Evolutionary conservation across 1,140 invertebrate genomes (phyloP).

Genomic region (Papilio dardanus): DNA sequence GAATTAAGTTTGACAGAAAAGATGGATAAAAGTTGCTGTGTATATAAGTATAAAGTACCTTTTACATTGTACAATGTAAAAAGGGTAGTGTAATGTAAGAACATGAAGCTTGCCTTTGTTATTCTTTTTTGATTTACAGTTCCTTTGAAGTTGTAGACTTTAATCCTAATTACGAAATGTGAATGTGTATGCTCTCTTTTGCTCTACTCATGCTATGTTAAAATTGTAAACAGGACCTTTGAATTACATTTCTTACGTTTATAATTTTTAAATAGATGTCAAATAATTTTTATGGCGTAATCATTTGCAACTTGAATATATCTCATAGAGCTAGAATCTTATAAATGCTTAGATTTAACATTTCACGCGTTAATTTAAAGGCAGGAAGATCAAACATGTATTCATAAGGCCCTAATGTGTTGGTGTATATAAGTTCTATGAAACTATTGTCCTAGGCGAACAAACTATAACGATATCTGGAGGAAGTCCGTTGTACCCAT

Average conservation of each 20-base stretch:
- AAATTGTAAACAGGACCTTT: neutral
- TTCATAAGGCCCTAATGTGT: neutral
- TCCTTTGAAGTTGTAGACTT: conserved; percentile 1
- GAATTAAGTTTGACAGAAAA: neutral
- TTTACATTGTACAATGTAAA: neutral
- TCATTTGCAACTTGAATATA: no score
- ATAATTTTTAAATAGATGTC: neutral
- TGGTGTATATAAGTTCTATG: neutral
- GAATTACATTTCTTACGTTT: no score
- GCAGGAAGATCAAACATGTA: no score
- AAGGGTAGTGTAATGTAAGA: neutral
- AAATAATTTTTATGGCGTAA: no score
- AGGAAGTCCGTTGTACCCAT: neutral
- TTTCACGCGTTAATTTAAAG: no score
- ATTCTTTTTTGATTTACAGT: conserved; percentile 6
- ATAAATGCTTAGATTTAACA: no score
- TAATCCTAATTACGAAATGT: neutral
- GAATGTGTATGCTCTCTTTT: neutral
- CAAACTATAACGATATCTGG: neutral
- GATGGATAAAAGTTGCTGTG: neutral
- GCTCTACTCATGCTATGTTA: neutral
- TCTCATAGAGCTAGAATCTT: no score
- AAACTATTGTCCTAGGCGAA: neutral
- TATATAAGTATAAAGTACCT: neutral
- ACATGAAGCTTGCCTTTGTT: neutral